These are phyloP conservation scores for Globicephala melas DNA, from an alignment of 2,113 vertebrate species.

Conservation along the genomic window DNA sequence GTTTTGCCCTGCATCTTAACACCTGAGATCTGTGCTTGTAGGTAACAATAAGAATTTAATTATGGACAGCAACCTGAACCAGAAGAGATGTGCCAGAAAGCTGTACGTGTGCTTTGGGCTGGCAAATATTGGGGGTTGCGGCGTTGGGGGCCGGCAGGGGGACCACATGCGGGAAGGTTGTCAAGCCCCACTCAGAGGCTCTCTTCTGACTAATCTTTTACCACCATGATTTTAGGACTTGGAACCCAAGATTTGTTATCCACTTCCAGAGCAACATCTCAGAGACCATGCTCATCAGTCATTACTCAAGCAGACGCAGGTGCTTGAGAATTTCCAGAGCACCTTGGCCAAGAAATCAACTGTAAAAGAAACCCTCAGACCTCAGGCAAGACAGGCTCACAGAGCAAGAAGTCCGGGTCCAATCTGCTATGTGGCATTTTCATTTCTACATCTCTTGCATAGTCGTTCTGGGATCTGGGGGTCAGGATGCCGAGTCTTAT, in stretches of 20 bases:
- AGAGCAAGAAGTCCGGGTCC: background rate
- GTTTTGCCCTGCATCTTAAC: background rate
- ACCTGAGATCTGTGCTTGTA: background rate
- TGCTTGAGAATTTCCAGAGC: background rate
- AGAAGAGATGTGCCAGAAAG: background rate
- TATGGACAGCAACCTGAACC: background rate
- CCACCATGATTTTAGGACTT: background rate
- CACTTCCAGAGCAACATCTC: constrained; percentile 18
- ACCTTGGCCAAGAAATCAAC: background rate
- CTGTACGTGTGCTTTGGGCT: background rate
- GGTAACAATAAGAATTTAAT: constrained; percentile 6
- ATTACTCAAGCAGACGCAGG: background rate
- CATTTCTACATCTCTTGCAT: background rate
- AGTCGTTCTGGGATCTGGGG: background rate
- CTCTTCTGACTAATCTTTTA: background rate
- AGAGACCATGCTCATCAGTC: background rate
- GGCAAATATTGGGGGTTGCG: background rate
- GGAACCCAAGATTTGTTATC: background rate
- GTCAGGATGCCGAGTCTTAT: background rate
- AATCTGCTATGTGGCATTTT: background rate
- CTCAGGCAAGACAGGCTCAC: background rate
- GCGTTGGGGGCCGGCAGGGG: background rate
- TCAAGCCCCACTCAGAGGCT: background rate
- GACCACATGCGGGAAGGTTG: rapidly evolving
- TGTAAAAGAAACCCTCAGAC: background rate